Percentiles rank a stretch among this genome's conserved stretches.
Evolutionary conservation across 2,888 invertebrate species (phyloP).

Genomic region (Spodoptera exigua): DNA sequence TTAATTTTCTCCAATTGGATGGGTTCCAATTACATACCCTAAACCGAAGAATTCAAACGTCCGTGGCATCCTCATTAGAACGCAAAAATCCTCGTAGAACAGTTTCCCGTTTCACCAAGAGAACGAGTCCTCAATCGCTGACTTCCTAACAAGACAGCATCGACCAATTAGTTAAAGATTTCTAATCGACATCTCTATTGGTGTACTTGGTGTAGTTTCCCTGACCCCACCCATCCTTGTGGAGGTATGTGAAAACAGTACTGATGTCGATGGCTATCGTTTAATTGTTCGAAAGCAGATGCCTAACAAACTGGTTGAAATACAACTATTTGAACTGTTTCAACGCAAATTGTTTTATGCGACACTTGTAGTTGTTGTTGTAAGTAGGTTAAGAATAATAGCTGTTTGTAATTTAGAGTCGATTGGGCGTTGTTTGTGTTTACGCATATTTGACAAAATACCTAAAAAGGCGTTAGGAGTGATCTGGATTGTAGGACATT

Average conservation of each 20-base stretch:
- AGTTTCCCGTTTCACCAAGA: background rate
- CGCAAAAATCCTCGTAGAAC: background rate
- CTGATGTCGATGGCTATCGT: constrained; percentile 60
- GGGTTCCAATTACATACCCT: background rate
- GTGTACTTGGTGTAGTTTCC: constrained; percentile 32
- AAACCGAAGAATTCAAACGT: background rate
- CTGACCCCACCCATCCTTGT: constrained; percentile 51
- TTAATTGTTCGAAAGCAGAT: constrained; percentile 86
- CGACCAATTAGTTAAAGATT: constrained; percentile 52
- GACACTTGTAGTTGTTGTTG: background rate
- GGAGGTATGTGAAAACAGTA: constrained; percentile 63
- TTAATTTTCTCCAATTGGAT: too few species aligned
- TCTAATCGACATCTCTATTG: constrained; percentile 50
- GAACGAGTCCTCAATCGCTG: constrained; percentile 20
- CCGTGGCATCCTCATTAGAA: background rate
- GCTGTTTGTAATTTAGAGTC: background rate
- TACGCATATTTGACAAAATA: background rate
- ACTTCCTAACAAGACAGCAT: constrained; percentile 34
- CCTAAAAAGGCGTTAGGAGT: too few species aligned
- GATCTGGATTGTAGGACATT: too few species aligned
- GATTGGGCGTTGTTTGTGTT: constrained; percentile 8
- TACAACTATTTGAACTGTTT: constrained; percentile 1
- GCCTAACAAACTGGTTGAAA: constrained; percentile 52
- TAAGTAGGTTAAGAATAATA: background rate
- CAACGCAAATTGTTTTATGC: constrained; percentile 38